phyloP scores from a whole-genome alignment of 2,797 vertebrate genomes.

The Astyanax mexicanus region DNA sequence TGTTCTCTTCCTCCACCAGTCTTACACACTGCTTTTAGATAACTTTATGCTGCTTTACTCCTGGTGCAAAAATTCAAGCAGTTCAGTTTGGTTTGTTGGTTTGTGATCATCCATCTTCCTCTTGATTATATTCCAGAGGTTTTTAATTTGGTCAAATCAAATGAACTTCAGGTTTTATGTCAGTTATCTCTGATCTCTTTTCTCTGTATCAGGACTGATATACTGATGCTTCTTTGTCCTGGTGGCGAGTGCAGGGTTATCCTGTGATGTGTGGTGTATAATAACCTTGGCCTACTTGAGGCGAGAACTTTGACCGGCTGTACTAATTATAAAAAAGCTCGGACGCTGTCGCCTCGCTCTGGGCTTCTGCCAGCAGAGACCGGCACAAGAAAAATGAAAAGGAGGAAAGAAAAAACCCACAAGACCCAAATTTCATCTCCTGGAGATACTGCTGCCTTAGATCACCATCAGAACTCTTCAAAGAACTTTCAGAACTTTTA shows the following conservation, averaged over 20 bases:
- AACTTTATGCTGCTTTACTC: too few species aligned
- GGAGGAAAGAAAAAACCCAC: background rate
- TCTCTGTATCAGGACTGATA: too few species aligned
- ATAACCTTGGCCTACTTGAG: conserved; percentile 59
- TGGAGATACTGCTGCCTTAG: background rate
- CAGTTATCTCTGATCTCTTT: too few species aligned
- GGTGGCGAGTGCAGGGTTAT: background rate
- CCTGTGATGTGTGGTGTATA: conserved; percentile 22
- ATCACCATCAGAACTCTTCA: background rate
- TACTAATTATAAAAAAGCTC: conserved; percentile 58
- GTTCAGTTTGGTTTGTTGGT: too few species aligned
- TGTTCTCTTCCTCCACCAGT: too few species aligned
- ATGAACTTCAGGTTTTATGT: too few species aligned
- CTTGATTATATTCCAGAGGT: too few species aligned
- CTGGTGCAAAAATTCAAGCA: too few species aligned
- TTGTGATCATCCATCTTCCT: too few species aligned
- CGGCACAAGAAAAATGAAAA: conserved; percentile 29
- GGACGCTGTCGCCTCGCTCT: conserved; percentile 36
- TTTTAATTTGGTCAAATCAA: too few species aligned
- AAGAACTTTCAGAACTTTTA: too few species aligned
- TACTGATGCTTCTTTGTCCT: background rate
- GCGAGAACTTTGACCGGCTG: conserved; percentile 54
- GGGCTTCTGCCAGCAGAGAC: conserved; percentile 41
- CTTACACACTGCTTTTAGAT: too few species aligned
- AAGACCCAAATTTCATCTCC: background rate